phyloP scores from a whole-genome alignment of 2,113 vertebrate species.

The Daphoenositta chrysoptera region DNA sequence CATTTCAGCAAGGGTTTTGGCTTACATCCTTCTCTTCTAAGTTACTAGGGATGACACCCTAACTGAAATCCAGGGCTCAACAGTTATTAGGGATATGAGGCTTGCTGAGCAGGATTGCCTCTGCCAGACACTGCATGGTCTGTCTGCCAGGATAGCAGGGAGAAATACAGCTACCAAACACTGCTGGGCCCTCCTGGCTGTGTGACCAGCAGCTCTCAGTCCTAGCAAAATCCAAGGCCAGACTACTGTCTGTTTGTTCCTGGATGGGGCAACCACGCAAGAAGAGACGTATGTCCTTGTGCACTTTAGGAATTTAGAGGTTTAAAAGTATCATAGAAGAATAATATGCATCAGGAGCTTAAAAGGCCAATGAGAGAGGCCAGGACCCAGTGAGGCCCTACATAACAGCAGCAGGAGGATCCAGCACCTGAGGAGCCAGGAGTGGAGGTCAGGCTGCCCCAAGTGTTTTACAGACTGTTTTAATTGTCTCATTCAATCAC shows the following conservation, averaged over 20 bases:
- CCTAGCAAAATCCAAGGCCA: not conserved
- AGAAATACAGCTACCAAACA: not conserved
- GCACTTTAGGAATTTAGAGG: not conserved
- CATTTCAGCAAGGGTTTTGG: not conserved
- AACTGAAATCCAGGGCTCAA: not conserved
- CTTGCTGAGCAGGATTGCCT: not conserved
- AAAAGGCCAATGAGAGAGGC: not conserved
- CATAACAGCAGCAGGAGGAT: not conserved
- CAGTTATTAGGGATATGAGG: not conserved
- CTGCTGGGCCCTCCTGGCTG: not conserved
- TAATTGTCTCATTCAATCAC: not conserved
- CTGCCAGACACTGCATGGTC: not conserved
- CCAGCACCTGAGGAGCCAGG: not conserved
- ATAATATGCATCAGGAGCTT: not conserved
- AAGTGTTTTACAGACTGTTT: not conserved
- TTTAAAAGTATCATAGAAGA: not conserved
- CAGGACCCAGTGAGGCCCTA: not conserved
- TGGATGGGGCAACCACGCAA: not conserved
- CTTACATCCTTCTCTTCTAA: not conserved
- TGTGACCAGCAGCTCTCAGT: not conserved
- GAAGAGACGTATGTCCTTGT: not conserved
- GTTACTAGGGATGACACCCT: not conserved
- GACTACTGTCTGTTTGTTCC: not conserved
- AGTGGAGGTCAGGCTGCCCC: not conserved
- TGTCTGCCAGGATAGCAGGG: not conserved